These are phyloP conservation scores for Microctonus hyperodae DNA, from an alignment of 2,888 invertebrate species.

Conservation along the genomic window DNA sequence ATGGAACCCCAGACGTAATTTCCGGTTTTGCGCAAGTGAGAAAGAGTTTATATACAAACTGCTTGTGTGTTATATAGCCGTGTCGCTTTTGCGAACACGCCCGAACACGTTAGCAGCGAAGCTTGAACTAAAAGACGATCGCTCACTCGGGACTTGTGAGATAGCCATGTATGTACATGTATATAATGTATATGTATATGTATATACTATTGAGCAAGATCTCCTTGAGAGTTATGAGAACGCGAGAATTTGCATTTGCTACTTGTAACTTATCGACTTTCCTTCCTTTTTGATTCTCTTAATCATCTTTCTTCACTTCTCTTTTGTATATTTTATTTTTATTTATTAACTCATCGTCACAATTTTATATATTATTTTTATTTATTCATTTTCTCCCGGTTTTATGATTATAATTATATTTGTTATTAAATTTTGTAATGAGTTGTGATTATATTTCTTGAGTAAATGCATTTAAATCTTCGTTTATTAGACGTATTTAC, in stretches of 20 bases:
- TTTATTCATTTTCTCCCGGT: no score
- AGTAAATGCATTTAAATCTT: not conserved
- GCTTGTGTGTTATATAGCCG: not conserved
- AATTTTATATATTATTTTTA: no score
- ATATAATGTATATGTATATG: no score
- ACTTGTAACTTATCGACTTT: not conserved
- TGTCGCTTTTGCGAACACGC: slow-evolving; percentile 41
- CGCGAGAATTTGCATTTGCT: slow-evolving; percentile 20
- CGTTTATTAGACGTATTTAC: not conserved
- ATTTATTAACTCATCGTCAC: no score
- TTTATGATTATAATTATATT: no score
- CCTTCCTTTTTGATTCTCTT: not conserved
- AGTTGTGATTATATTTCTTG: not conserved
- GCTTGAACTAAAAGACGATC: slow-evolving; percentile 58
- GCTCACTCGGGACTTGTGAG: slow-evolving; percentile 46
- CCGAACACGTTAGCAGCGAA: slow-evolving; percentile 51
- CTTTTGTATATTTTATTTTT: no score
- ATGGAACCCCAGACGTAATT: slow-evolving; percentile 62
- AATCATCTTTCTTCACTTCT: not conserved
- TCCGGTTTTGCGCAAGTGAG: slow-evolving; percentile 52
- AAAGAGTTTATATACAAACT: slow-evolving; percentile 25
- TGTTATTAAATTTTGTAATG: slow-evolving; percentile 17
- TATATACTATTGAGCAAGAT: no score
- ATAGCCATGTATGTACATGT: slow-evolving; percentile 41
- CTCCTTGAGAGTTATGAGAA: slow-evolving; percentile 42